Evolutionary conservation across 2,113 vertebrate species (phyloP).

Genomic region (Psammodynastes pulverulentus): DNA sequence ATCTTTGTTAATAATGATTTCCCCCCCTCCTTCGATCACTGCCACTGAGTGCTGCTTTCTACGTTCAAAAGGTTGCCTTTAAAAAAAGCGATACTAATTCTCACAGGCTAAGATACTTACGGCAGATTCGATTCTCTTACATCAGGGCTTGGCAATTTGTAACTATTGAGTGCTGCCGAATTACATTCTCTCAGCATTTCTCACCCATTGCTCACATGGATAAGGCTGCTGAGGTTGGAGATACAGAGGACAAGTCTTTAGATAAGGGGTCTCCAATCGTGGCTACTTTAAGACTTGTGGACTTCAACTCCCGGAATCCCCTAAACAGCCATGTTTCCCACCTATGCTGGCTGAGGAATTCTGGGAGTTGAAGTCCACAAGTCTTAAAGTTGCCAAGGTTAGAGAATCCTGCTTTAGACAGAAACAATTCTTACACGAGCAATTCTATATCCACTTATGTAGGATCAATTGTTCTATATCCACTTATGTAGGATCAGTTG

Average conservation of each 20-base stretch:
- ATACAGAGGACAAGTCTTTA: neutral
- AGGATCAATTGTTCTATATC: neutral
- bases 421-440: neutral
- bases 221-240: neutral
- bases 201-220: neutral
- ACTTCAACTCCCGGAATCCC: neutral
- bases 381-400: neutral
- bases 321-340: neutral
- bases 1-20: neutral
- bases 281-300: neutral
- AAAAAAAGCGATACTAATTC: neutral
- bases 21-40: no score
- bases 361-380: neutral
- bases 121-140: neutral
- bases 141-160: neutral
- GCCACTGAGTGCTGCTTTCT: neutral
- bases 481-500: neutral
- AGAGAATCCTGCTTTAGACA: neutral
- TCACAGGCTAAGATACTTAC: neutral
- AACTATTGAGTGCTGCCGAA: neutral
- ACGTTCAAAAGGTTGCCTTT: neutral
- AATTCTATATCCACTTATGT: neutral
- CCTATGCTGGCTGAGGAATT: no score
- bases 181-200: neutral
- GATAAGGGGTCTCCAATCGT: neutral